Percentiles rank a stretch among this genome's conserved stretches.
Conservation (phyloP, 2,113 vertebrate genomes). For the Plecturocebus donacophilus region DNA sequence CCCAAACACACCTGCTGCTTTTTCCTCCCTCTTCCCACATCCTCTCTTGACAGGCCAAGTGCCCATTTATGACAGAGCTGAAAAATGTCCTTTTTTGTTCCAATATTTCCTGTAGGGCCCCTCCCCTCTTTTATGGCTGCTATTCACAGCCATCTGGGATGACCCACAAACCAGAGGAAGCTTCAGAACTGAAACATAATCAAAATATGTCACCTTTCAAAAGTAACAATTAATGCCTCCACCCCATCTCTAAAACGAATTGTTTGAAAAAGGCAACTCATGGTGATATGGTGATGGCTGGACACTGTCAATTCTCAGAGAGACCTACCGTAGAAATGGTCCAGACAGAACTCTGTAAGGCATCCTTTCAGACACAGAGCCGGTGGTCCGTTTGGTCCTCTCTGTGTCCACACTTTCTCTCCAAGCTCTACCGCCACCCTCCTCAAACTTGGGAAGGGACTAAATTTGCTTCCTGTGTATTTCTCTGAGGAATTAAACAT, state of each 20-base stretch:
- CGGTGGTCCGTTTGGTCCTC: background rate
- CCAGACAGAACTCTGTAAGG: background rate
- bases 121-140: constrained; percentile 33
- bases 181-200: constrained; percentile 48
- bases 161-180: constrained; percentile 16
- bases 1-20: constrained; percentile 87
- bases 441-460: background rate
- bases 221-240: background rate
- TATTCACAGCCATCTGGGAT: constrained; percentile 54
- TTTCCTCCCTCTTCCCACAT: constrained; percentile 78
- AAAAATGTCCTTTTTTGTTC: constrained; percentile 90
- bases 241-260: background rate
- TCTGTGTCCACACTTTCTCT: background rate
- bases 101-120: constrained; percentile 89
- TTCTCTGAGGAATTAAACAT: background rate
- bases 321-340: background rate
- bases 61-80: constrained; percentile 68
- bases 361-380: background rate
- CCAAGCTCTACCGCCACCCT: background rate
- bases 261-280: background rate
- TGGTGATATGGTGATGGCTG: too few species aligned
- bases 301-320: background rate
- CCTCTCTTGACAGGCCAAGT: constrained; percentile 84
- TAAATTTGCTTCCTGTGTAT: background rate
- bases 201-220: constrained; percentile 32